Conservation (phyloP, 2,797 vertebrate species). For the Pristis pectinata region DNA sequence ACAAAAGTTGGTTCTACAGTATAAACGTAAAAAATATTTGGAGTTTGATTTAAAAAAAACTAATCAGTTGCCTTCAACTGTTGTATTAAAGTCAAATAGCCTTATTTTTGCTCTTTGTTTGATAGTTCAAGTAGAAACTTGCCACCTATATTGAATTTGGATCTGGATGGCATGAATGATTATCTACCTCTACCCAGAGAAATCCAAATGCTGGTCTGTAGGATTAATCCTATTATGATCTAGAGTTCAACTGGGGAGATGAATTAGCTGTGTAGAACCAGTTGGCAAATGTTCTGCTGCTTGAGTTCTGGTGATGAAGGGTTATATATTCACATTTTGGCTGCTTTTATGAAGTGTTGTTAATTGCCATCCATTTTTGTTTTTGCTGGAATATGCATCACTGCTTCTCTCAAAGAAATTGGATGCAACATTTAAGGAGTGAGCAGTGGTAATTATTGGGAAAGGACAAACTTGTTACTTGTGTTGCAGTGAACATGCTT, state of each 20-base stretch:
- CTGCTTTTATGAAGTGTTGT: slow-evolving; percentile 44
- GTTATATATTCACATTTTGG: slow-evolving; percentile 2
- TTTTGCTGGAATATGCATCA: slow-evolving; percentile 47
- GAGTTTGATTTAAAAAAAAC: neutral
- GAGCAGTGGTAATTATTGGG: slow-evolving; percentile 56
- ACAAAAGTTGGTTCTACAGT: neutral
- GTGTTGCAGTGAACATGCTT: slow-evolving; percentile 52
- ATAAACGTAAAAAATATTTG: neutral
- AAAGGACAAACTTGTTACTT: slow-evolving; percentile 52
- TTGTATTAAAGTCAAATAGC: neutral
- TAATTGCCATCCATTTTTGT: slow-evolving; percentile 49
- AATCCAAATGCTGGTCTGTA: slow-evolving; percentile 6
- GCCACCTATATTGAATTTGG: neutral
- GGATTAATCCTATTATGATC: slow-evolving; percentile 21
- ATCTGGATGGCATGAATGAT: neutral
- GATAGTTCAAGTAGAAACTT: neutral
- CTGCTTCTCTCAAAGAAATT: slow-evolving; percentile 45
- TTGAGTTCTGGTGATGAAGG: neutral
- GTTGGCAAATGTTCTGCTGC: neutral
- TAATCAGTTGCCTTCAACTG: neutral
- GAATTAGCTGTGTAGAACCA: neutral
- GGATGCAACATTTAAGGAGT: slow-evolving; percentile 49
- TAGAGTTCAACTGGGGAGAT: slow-evolving; percentile 3
- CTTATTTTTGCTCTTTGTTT: neutral
- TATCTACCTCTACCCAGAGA: neutral